phyloP scores from a whole-genome alignment of 2,113 vertebrate species.

The Dromiciops gliroides region DNA sequence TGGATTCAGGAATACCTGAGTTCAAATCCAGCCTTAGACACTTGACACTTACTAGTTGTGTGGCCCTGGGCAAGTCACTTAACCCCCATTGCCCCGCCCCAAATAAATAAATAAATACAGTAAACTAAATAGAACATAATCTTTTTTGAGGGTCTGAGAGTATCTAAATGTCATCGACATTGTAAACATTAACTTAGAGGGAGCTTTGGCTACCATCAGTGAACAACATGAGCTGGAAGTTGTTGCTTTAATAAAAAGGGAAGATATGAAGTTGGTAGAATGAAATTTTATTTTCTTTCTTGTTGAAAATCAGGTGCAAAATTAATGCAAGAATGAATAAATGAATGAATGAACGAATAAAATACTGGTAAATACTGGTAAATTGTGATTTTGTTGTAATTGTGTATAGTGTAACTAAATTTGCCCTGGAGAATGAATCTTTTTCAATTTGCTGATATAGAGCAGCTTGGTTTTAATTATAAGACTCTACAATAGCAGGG shows the following conservation, averaged over 20 bases:
- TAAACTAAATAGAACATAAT: not conserved
- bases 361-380: not conserved
- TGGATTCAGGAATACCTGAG: too few relatives aligned
- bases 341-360: not conserved
- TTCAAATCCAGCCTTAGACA: too few relatives aligned
- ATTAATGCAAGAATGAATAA: not conserved
- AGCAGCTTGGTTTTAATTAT: not conserved
- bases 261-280: not conserved
- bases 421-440: not conserved
- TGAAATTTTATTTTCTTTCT: not conserved
- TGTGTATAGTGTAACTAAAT: not conserved
- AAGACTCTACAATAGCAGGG: not conserved
- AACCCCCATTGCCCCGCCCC: too few relatives aligned
- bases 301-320: not conserved
- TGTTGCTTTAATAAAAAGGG: not conserved
- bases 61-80: too few relatives aligned
- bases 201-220: not conserved
- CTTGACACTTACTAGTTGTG: too few relatives aligned
- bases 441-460: not conserved
- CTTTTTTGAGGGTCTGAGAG: not conserved
- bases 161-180: not conserved
- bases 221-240: not conserved
- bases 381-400: slow-evolving; percentile 9
- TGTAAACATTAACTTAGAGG: not conserved
- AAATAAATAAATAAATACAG: not conserved